Conservation (phyloP, 2,888 invertebrate species). For the Netelia melanura region DNA sequence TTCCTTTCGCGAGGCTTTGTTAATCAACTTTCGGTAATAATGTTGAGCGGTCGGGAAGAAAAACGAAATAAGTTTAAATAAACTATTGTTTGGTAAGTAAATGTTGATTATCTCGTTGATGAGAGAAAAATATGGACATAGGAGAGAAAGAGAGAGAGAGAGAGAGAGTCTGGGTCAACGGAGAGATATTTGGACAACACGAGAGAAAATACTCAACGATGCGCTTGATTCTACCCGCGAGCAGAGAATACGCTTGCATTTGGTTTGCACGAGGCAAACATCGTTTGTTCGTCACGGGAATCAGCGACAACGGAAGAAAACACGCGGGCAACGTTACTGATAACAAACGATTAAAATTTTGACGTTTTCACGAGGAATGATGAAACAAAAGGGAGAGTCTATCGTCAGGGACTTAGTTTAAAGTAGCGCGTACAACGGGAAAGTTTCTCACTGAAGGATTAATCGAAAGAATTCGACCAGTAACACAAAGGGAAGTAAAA, state of each 20-base stretch:
- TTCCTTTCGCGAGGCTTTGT: too few relatives aligned
- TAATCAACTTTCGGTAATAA: too few relatives aligned
- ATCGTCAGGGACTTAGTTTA: neutral
- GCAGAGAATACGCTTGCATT: neutral
- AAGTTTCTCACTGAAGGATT: neutral
- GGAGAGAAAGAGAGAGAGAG: neutral
- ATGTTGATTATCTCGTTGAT: too few relatives aligned
- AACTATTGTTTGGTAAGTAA: too few relatives aligned
- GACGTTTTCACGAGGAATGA: neutral
- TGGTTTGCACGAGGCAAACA: neutral
- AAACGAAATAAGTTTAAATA: too few relatives aligned
- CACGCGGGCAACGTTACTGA: neutral
- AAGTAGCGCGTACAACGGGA: neutral
- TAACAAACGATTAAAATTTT: neutral
- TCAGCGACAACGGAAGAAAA: neutral
- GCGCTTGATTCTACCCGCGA: neutral
- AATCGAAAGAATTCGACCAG: neutral
- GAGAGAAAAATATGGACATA: too few relatives aligned
- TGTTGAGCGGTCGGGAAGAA: too few relatives aligned
- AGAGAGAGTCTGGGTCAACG: neutral
- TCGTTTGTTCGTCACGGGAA: neutral
- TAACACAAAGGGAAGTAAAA: neutral
- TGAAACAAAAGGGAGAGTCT: neutral
- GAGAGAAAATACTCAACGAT: neutral
- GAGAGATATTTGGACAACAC: neutral